These are phyloP conservation scores for Macrosiphum euphorbiae DNA, from an alignment of 2,888 invertebrate genomes.

Conservation along the genomic window DNA sequence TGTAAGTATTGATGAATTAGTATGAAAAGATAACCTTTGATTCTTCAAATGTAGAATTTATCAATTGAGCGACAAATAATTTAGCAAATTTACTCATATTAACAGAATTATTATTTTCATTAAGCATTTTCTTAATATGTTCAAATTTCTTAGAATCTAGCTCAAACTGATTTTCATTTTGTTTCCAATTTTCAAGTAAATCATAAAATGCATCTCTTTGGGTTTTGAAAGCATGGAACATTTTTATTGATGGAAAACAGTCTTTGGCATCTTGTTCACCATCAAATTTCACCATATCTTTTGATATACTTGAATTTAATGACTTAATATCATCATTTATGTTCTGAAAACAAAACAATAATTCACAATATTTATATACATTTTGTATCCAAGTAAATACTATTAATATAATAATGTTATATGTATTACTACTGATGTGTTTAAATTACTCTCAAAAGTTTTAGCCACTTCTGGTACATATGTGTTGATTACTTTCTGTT, in stretches of 20 bases:
- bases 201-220: slow-evolving; percentile 66
- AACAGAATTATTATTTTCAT: slow-evolving; percentile 31
- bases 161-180: slow-evolving; percentile 41
- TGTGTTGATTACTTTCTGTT: slow-evolving; percentile 49
- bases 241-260: slow-evolving; percentile 63
- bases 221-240: slow-evolving; percentile 65
- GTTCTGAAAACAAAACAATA: slow-evolving; percentile 42
- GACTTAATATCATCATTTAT: slow-evolving; percentile 44
- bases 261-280: slow-evolving; percentile 63
- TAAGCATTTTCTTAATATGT: slow-evolving; percentile 22
- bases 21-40: slow-evolving; percentile 35
- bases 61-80: slow-evolving; percentile 53
- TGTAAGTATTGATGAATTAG: neutral
- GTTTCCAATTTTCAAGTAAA: slow-evolving; percentile 65
- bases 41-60: slow-evolving; percentile 59
- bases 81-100: slow-evolving; percentile 60
- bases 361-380: neutral
- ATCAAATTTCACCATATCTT: slow-evolving; percentile 65
- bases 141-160: slow-evolving; percentile 11
- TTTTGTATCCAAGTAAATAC: neutral
- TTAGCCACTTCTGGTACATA: slow-evolving; percentile 51
- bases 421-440: slow-evolving; percentile 39
- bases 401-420: neutral
- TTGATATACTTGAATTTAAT: slow-evolving; percentile 40
- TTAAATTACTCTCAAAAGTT: slow-evolving; percentile 8